Conservation (phyloP, 2,113 vertebrate genomes). For the Macrotus californicus region DNA sequence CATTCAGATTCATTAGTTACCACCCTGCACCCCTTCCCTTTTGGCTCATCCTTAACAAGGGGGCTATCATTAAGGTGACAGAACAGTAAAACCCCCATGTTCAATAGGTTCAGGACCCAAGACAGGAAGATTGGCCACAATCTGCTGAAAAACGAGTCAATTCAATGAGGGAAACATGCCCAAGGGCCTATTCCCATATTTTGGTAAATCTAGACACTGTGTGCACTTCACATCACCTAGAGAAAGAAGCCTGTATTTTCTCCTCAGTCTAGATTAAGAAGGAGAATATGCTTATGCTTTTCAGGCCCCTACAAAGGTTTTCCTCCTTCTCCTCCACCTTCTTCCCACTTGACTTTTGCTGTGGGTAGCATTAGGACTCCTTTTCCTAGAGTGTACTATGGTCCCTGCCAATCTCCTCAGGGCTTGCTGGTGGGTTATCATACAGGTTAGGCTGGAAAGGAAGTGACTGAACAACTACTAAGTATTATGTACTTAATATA, state of each 20-base stretch:
- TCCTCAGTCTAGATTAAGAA: background rate
- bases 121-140: background rate
- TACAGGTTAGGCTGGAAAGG: background rate
- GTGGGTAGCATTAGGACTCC: background rate
- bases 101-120: background rate
- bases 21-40: constrained; percentile 14
- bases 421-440: background rate
- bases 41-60: constrained; percentile 37
- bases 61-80: constrained; percentile 33
- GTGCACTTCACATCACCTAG: background rate
- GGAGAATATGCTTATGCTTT: background rate
- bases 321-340: background rate
- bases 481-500: background rate
- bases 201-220: background rate
- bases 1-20: constrained; percentile 28
- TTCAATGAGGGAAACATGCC: background rate
- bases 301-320: background rate
- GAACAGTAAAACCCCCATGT: constrained; percentile 35
- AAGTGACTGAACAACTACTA: background rate
- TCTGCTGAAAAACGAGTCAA: background rate
- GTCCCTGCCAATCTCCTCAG: background rate
- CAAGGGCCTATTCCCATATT: background rate
- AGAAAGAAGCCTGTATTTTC: background rate
- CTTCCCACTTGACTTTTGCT: background rate
- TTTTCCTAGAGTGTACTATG: background rate